These are phyloP conservation scores for Zosterops hypoxanthus DNA, from an alignment of 2,113 vertebrate species.

Conservation along the genomic window DNA sequence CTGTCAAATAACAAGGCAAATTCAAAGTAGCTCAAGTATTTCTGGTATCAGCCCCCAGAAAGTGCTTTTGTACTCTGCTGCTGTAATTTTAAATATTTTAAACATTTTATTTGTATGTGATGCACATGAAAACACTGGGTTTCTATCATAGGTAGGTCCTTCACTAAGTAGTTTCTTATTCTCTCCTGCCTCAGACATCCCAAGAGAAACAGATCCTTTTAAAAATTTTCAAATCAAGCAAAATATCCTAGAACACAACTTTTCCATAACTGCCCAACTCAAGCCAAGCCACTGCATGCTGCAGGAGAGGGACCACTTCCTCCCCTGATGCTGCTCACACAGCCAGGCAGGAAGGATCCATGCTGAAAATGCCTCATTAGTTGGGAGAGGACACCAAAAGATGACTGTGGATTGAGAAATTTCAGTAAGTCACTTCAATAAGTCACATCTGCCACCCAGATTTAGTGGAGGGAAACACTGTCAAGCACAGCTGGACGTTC, in stretches of 20 bases:
- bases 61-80: not conserved
- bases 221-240: not conserved
- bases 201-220: not conserved
- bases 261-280: conserved; percentile 7
- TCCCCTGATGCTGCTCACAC: not conserved
- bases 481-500: conserved; percentile 30
- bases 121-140: not conserved
- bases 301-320: not conserved
- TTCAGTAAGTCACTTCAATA: conserved; percentile 25
- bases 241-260: not conserved
- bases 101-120: not conserved
- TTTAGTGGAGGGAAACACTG: conserved; percentile 18
- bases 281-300: not conserved
- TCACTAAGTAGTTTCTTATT: not conserved
- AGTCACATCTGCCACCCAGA: conserved; percentile 59
- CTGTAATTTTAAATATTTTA: not conserved
- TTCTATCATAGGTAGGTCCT: not conserved
- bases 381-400: not conserved
- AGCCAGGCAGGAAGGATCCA: conserved; percentile 27
- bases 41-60: not conserved
- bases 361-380: not conserved
- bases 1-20: conserved; percentile 2
- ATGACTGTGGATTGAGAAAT: not conserved
- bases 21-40: not conserved
- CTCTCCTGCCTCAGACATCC: not conserved